phyloP scores from a whole-genome alignment of 2,888 invertebrate genomes.

The Hemistola chrysoprasaria region DNA sequence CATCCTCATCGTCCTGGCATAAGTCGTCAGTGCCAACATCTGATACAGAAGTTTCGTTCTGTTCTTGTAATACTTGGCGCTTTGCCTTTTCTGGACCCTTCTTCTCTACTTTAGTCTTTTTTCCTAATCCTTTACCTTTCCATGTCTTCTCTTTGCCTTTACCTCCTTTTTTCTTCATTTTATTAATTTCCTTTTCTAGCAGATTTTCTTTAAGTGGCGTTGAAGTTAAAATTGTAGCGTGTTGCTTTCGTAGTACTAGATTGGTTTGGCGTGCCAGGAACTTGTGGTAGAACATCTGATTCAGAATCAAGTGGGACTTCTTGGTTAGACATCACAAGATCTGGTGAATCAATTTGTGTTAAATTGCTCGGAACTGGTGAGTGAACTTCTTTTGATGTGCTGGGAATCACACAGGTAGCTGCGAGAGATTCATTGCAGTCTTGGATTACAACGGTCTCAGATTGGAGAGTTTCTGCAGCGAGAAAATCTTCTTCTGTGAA shows the following conservation, averaged over 20 bases:
- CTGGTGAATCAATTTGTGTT: conserved; percentile 27
- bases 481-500: conserved; percentile 35
- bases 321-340: conserved; percentile 21
- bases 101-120: conserved; percentile 29
- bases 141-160: conserved; percentile 21
- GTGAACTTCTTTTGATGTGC: conserved; percentile 25
- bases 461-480: conserved; percentile 23
- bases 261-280: conserved; percentile 13
- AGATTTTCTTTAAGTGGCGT: conserved; percentile 37
- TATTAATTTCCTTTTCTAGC: conserved; percentile 35
- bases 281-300: conserved; percentile 20
- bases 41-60: conserved; percentile 13
- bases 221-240: conserved; percentile 38
- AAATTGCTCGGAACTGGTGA: conserved; percentile 25
- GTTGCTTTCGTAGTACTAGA: conserved; percentile 29
- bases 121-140: conserved; percentile 27
- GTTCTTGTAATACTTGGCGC: conserved; percentile 18
- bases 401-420: conserved; percentile 29
- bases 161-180: conserved; percentile 23
- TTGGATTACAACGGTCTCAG: conserved; percentile 22
- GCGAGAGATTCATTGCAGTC: conserved; percentile 26
- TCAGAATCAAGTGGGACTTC: conserved; percentile 21
- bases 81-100: conserved; percentile 28
- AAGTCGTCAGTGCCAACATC: conserved; percentile 16
- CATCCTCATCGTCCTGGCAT: conserved; percentile 23